Evolutionary conservation across 2,888 invertebrate genomes (phyloP).

Genomic region (Thumatha senex): DNA sequence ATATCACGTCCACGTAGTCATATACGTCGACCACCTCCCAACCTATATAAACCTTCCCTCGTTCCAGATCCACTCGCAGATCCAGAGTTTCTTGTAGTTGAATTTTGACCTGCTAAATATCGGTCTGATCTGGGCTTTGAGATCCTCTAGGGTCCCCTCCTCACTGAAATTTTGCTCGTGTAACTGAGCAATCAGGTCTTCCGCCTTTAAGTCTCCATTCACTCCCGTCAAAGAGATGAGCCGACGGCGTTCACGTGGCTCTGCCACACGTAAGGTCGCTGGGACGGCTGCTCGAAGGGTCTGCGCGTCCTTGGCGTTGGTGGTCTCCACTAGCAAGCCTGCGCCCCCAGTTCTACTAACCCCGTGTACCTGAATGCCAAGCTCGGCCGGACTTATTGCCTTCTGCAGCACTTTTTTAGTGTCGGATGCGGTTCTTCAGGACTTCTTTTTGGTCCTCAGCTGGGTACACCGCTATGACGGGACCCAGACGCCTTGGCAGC

Average conservation of each 20-base stretch:
- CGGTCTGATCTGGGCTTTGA: no score
- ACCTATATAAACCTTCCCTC: constrained; percentile 12
- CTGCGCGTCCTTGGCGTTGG: not conserved
- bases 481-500: not conserved
- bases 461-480: not conserved
- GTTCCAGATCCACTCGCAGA: no score
- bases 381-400: not conserved
- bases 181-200: no score
- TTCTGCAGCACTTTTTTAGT: not conserved
- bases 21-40: constrained; percentile 18
- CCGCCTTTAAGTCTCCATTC: no score
- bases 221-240: no score
- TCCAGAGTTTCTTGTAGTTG: no score
- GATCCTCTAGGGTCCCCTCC: no score
- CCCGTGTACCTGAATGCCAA: not conserved
- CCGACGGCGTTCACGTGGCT: no score
- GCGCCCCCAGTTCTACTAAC: not conserved
- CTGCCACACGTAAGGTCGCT: no score
- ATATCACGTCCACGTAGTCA: constrained; percentile 19
- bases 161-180: not conserved
- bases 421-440: not conserved
- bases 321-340: not conserved
- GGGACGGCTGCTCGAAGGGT: not conserved
- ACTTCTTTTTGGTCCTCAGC: not conserved
- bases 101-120: no score